Base-by-base conservation (phyloP, 2,797 vertebrate species). In the Pempheris klunzingeri region DNA sequence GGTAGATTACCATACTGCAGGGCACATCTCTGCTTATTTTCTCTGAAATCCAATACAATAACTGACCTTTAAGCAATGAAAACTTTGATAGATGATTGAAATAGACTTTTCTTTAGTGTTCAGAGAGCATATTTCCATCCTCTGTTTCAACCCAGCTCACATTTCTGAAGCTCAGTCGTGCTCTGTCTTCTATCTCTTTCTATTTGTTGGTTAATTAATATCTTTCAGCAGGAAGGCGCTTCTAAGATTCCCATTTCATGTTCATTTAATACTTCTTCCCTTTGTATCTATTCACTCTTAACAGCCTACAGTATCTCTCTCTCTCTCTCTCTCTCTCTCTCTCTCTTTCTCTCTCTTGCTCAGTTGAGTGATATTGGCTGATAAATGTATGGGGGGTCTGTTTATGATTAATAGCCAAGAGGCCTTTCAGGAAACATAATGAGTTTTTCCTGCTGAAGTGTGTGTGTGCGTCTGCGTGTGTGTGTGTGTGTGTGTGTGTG, bases 371-470 rank as follows among this genome's bases (percentile, higher is more conserved):
- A 80, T 78, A 26, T 6, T 1, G 47, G 22, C 62, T 69, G 67
- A 75, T 80, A 67, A 71, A 70, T 8, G 9, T 70, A 44, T 34
- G 50, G 15, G 47, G 43, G 20, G 18, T 60, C 39, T 74, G 49
- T 50, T 39, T 76, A 64, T 78, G 71, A 78, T 84, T 85, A 80
- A 80, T 74, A 64, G 65, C 71, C 53, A 7, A 44, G 54, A 82
- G 53, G 70, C 54, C 53, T 78, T 81, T 87, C 68, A 82, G 70
- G 43, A 73, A 80, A 67, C 74, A 61, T 87, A 88, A 88, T 82
- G 78, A 82, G 59, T 82, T 82, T 80, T 71, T 76, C 18, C 36
- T 54, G n/a, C 53, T 61, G 36, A 43, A 17, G 60, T 58, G 58
- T 50, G 58, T 32, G 34, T 61, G n/a, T n/a, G n/a, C n/a, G n/a